Percentiles rank a stretch among this genome's conserved stretches.
Conservation (phyloP, 2,113 vertebrate species). For the Enhydra lutris region DNA sequence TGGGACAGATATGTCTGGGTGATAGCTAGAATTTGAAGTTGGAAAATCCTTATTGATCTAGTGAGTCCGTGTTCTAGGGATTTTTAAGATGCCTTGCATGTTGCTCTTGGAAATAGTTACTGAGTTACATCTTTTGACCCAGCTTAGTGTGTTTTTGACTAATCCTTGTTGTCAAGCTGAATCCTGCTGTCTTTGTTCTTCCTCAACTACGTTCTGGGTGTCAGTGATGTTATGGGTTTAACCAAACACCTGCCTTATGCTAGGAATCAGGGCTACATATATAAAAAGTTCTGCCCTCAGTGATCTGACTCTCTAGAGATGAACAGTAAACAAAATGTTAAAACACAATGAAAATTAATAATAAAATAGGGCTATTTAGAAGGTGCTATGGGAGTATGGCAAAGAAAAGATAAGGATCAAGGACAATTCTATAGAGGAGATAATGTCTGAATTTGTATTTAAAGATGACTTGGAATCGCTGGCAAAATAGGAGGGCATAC, state of each 20-base stretch:
- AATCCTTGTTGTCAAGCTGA: not conserved
- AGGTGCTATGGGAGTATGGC: not conserved
- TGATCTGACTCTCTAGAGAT: not conserved
- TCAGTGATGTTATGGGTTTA: not conserved
- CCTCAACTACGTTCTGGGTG: not conserved
- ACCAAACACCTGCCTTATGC: not conserved
- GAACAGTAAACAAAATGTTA: not conserved
- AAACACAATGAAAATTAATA: not conserved
- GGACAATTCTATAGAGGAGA: not conserved
- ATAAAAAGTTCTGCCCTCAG: not conserved
- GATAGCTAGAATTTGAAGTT: not conserved
- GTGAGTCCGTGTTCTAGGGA: not conserved
- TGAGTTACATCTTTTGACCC: not conserved
- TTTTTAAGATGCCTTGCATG: not conserved
- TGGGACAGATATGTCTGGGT: not conserved
- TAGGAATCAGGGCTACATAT: not conserved
- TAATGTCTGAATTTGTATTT: not conserved
- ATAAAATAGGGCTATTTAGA: not conserved
- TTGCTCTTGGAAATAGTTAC: not conserved
- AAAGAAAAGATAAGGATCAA: not conserved
- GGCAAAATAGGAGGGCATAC: not conserved
- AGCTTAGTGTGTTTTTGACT: not conserved
- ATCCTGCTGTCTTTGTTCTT: not conserved
- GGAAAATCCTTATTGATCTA: not conserved
- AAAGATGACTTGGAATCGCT: not conserved